These are phyloP conservation scores for Ancistrus triradiatus DNA, from an alignment of 2,113 vertebrate genomes.

Conservation along the genomic window DNA sequence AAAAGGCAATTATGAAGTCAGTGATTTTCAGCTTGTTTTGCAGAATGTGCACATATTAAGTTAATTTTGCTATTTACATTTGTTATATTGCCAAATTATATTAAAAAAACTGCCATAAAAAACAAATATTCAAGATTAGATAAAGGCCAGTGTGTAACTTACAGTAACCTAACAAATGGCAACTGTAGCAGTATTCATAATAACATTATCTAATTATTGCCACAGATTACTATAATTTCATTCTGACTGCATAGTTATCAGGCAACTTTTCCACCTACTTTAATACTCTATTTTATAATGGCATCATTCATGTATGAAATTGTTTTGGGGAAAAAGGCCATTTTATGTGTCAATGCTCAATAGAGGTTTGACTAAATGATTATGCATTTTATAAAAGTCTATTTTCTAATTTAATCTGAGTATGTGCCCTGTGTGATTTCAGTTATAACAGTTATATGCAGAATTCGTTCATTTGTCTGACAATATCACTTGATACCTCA, in stretches of 20 bases:
- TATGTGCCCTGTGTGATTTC: no score
- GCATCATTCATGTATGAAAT: slow-evolving; percentile 60
- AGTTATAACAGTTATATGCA: background rate
- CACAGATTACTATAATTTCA: slow-evolving; percentile 48
- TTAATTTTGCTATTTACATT: no score
- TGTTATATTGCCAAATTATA: no score
- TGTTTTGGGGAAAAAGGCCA: slow-evolving; percentile 59
- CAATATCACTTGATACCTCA: background rate
- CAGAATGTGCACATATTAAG: no score
- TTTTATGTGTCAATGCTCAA: slow-evolving; percentile 52
- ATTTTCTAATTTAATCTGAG: slow-evolving; percentile 30
- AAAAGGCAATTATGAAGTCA: no score
- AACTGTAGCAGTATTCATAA: slow-evolving; percentile 46
- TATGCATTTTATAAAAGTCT: slow-evolving; percentile 44
- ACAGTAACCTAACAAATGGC: slow-evolving; percentile 46
- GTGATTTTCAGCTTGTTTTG: no score
- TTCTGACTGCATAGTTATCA: slow-evolving; percentile 26
- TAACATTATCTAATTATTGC: slow-evolving; percentile 52
- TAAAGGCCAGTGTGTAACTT: slow-evolving; percentile 6
- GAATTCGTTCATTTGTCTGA: background rate
- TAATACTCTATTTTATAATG: slow-evolving; percentile 48
- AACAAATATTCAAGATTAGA: slow-evolving; percentile 16
- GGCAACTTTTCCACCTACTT: background rate
- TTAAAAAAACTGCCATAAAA: no score
- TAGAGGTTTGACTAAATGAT: slow-evolving; percentile 50